These are phyloP conservation scores for Galagoides demidoff DNA, from an alignment of 2,797 vertebrate genomes.

Conservation along the genomic window DNA sequence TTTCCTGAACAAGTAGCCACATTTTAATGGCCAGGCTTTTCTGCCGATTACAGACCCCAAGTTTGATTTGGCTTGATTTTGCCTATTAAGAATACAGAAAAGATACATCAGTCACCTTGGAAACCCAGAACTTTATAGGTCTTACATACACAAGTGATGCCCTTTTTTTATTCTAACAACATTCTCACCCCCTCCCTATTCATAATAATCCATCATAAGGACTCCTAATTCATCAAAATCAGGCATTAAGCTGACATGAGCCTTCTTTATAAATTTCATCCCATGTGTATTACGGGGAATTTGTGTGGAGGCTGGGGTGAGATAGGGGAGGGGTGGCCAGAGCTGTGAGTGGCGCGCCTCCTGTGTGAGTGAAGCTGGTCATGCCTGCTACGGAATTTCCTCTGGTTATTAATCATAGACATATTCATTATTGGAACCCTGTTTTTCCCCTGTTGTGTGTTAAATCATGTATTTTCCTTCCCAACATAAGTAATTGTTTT, in stretches of 20 bases:
- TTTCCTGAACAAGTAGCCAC: not conserved
- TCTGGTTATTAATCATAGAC: not conserved
- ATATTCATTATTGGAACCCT: not conserved
- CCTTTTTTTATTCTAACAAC: not conserved
- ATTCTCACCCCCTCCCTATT: not conserved
- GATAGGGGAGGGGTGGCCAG: accelerated
- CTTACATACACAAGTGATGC: not conserved
- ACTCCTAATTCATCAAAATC: not conserved
- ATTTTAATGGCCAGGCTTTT: not conserved
- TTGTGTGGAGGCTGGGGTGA: not conserved
- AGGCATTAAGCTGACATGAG: not conserved
- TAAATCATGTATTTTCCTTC: conserved; percentile 54
- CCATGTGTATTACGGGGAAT: not conserved
- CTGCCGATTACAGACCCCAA: conserved; percentile 26
- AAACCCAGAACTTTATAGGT: not conserved
- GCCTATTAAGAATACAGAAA: conserved; percentile 47
- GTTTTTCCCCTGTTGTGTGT: not conserved
- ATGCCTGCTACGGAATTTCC: not conserved
- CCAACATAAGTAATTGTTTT: not conserved
- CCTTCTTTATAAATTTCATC: not conserved
- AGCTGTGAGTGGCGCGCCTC: too few species aligned
- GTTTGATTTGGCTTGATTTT: conserved; percentile 53
- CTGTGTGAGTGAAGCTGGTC: not conserved
- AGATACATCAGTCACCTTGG: not conserved
- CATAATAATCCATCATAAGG: not conserved